A percentile compares a stretch with the other conserved stretches of the same genome.
phyloP scores from a whole-genome alignment of 2,888 invertebrate species.

The Beris morrisii region DNA sequence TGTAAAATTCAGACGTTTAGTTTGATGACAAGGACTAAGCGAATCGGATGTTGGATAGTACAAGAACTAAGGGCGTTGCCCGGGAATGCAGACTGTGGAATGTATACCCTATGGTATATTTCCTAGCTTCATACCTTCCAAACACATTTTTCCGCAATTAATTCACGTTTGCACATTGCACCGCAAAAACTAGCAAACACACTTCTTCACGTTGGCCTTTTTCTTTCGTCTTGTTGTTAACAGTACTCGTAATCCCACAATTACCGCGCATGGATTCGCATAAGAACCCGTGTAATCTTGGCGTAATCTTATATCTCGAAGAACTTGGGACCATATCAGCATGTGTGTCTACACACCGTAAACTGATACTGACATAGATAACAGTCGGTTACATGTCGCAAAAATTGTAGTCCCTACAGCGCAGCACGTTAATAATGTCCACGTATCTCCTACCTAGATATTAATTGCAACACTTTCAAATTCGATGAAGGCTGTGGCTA shows the following conservation, averaged over 20 bases:
- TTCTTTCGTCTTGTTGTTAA: slow-evolving; percentile 2
- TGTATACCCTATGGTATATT: no score
- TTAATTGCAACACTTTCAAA: slow-evolving; percentile 32
- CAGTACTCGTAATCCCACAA: slow-evolving; percentile 16
- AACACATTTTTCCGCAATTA: no score
- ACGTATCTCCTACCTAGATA: slow-evolving; percentile 14
- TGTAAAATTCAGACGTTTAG: no score
- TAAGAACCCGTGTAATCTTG: slow-evolving; percentile 25
- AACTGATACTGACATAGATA: slow-evolving; percentile 28
- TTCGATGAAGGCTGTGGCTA: slow-evolving; percentile 23
- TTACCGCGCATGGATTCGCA: slow-evolving; percentile 13
- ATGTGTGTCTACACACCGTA: slow-evolving; percentile 30
- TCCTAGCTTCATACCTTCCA: no score
- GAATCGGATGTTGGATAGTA: no score
- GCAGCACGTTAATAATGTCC: slow-evolving; percentile 29
- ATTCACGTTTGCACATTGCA: slow-evolving; percentile 3
- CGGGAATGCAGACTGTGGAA: no score
- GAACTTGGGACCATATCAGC: slow-evolving; percentile 20
- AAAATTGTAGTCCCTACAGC: slow-evolving; percentile 22
- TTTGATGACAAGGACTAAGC: no score
- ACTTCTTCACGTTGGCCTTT: background rate
- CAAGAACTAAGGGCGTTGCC: no score
- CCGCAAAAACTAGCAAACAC: slow-evolving; percentile 14
- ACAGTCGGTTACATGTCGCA: slow-evolving; percentile 27
- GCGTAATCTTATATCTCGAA: slow-evolving; percentile 29